A percentile compares a stretch with the other conserved stretches of the same genome.
Evolutionary conservation across 2,888 invertebrate genomes (phyloP).

Genomic region (Xestia sexstrigata): DNA sequence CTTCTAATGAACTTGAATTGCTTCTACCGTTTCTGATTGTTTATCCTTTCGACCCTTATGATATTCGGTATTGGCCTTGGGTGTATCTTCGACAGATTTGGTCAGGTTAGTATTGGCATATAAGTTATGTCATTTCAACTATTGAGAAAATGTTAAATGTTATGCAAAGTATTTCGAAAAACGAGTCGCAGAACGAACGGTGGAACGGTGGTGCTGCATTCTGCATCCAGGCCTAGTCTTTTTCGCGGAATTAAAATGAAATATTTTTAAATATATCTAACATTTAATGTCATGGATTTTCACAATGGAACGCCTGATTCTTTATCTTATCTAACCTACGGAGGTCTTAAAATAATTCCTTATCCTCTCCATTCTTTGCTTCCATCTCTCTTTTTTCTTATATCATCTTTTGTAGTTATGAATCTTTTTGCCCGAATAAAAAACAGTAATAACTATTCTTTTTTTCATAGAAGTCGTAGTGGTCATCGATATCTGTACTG

Average conservation of each 20-base stretch:
- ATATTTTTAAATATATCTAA: too few relatives aligned
- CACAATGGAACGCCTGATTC: too few relatives aligned
- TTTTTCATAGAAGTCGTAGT: slow-evolving; percentile 71
- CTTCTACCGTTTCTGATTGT: slow-evolving; percentile 75
- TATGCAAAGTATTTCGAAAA: too few relatives aligned
- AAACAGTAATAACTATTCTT: background rate
- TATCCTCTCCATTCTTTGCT: background rate
- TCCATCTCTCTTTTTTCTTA: too few relatives aligned
- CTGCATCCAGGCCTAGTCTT: too few relatives aligned
- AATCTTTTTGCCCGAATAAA: background rate
- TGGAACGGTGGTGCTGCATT: too few relatives aligned
- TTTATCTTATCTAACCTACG: too few relatives aligned
- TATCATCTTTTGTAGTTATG: too few relatives aligned
- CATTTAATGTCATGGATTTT: too few relatives aligned
- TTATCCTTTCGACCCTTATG: slow-evolving; percentile 81
- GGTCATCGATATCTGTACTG: slow-evolving; percentile 62
- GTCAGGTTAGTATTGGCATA: slow-evolving; percentile 73
- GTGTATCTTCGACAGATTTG: slow-evolving; percentile 79
- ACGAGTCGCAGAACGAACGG: too few relatives aligned
- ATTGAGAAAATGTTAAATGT: too few relatives aligned
- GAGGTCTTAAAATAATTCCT: background rate
- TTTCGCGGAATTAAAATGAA: too few relatives aligned
- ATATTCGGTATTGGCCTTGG: slow-evolving; percentile 76
- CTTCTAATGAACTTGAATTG: slow-evolving; percentile 71
- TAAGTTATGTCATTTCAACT: background rate